phyloP scores from a whole-genome alignment of 2,113 vertebrate genomes.

The Dasyurus viverrinus region DNA sequence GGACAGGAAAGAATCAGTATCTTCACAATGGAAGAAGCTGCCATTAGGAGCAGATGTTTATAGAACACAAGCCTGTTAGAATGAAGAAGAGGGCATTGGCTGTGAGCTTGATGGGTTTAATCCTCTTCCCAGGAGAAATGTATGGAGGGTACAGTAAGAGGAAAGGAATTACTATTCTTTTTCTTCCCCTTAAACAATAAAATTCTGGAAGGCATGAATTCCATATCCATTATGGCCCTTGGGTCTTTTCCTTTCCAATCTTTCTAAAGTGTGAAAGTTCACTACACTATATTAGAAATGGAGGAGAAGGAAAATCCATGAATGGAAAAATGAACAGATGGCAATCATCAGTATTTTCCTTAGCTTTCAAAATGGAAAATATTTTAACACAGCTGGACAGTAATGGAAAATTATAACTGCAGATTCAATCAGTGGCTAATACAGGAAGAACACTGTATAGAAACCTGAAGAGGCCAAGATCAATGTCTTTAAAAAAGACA shows the following conservation, averaged over 20 bases:
- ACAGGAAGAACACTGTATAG: not conserved
- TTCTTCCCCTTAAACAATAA: conserved; percentile 3
- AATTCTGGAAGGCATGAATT: conserved; percentile 30
- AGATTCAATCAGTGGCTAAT: not conserved
- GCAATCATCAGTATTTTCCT: not conserved
- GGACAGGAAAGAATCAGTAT: conserved; percentile 33
- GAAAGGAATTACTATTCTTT: conserved; percentile 15
- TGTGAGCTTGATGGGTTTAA: conserved; percentile 17
- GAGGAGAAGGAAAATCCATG: not conserved
- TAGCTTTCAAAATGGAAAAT: conserved; percentile 26
- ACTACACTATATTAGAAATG: not conserved
- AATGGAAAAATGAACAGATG: not conserved
- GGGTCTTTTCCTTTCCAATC: conserved; percentile 18
- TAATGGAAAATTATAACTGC: conserved; percentile 5
- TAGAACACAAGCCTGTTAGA: conserved; percentile 29
- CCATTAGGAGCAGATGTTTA: conserved; percentile 50
- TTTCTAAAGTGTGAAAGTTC: conserved; percentile 31
- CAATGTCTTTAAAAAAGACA: conserved; percentile 7
- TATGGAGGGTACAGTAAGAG: conserved; percentile 24
- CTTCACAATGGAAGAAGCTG: not conserved
- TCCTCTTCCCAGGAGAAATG: conserved; percentile 41
- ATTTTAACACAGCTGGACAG: not conserved
- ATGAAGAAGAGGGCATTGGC: conserved; percentile 26
- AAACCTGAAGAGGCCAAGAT: conserved; percentile 27
- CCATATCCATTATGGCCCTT: not conserved